Evolutionary conservation across 2,888 invertebrate genomes (phyloP).

Genomic region (Cantharis nigra): DNA sequence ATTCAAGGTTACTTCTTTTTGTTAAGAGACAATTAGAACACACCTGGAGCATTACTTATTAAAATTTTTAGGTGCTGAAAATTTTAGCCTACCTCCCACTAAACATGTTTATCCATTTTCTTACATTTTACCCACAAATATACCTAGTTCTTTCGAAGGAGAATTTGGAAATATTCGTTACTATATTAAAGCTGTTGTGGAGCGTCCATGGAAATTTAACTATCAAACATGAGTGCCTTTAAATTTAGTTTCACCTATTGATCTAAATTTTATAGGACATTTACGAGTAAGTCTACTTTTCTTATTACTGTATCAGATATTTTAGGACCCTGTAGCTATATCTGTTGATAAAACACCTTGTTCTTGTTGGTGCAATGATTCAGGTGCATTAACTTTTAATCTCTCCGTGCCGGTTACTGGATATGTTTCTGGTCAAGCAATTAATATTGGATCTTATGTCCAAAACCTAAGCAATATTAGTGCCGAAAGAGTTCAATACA

Average conservation of each 20-base stretch:
- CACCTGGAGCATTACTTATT: neutral
- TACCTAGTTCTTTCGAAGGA: constrained; percentile 43
- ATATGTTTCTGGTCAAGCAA: constrained; percentile 75
- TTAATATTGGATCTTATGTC: constrained; percentile 71
- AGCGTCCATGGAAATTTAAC: constrained; percentile 46
- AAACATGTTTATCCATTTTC: constrained; percentile 46
- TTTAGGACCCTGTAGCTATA: neutral
- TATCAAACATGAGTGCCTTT: constrained; percentile 41
- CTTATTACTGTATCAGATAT: neutral
- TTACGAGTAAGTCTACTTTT: constrained; percentile 11
- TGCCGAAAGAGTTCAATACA: constrained; percentile 7
- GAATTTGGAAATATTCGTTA: constrained; percentile 42
- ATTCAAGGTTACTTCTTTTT: constrained; percentile 5
- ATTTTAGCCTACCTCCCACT: constrained; percentile 38
- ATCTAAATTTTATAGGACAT: constrained; percentile 33
- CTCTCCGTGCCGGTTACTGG: constrained; percentile 56
- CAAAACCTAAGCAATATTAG: constrained; percentile 67
- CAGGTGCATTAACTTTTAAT: constrained; percentile 12
- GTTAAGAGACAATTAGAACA: neutral
- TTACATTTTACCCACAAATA: constrained; percentile 38
- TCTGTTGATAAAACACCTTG: constrained; percentile 14
- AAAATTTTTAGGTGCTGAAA: constrained; percentile 38
- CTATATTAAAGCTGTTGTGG: constrained; percentile 41
- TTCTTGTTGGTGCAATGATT: constrained; percentile 18
- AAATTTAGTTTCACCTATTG: constrained; percentile 41